A percentile compares a stretch with the other conserved stretches of the same genome.
These are phyloP conservation scores for Alethe castanea DNA, from an alignment of 2,113 vertebrate species.

Conservation along the genomic window DNA sequence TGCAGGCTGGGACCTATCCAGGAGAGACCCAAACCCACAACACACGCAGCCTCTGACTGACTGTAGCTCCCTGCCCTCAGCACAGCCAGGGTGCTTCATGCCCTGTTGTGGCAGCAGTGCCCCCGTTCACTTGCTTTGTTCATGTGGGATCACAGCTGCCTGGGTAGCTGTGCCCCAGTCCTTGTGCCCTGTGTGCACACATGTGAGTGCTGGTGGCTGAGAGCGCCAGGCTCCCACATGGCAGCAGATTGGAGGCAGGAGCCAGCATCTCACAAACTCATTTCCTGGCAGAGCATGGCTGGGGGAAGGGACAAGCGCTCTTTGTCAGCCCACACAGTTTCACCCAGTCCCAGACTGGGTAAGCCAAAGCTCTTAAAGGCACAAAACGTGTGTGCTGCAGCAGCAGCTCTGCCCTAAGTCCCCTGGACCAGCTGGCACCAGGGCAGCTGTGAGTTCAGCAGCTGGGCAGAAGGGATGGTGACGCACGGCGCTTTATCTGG, in stretches of 20 bases:
- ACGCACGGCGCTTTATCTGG: not conserved
- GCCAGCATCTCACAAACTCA: not conserved
- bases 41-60: not conserved
- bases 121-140: not conserved
- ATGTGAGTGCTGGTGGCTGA: not conserved
- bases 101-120: not conserved
- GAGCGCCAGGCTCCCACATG: not conserved
- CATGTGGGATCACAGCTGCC: not conserved
- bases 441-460: constrained; percentile 35
- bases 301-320: constrained; percentile 21
- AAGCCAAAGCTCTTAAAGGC: constrained; percentile 44
- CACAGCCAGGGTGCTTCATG: not conserved
- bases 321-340: constrained; percentile 32
- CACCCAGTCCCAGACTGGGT: not conserved
- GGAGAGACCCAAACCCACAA: not conserved
- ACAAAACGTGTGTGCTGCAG: not conserved
- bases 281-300: not conserved
- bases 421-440: constrained; percentile 9
- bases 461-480: constrained; percentile 30
- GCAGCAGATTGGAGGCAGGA: constrained; percentile 45
- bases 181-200: not conserved
- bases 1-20: not conserved
- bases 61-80: not conserved
- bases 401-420: not conserved
- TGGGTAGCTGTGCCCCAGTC: not conserved